Evolutionary conservation across 2,888 invertebrate genomes (phyloP).

Genomic region (Galerucella pusilla): DNA sequence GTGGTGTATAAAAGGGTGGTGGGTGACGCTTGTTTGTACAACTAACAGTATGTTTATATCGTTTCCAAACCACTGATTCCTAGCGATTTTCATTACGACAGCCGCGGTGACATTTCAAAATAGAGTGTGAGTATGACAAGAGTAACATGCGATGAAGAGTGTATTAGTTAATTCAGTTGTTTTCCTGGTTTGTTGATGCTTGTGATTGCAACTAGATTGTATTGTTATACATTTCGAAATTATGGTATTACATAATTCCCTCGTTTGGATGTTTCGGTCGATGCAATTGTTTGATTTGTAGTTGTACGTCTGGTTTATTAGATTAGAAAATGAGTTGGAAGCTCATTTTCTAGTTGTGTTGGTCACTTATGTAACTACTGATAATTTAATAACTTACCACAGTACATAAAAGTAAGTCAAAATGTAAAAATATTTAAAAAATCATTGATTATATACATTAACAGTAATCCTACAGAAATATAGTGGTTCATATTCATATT

Average conservation of each 20-base stretch:
- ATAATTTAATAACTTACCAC: too few relatives aligned
- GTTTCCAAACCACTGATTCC: slow-evolving; percentile 39
- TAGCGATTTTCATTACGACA: not conserved
- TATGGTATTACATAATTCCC: not conserved
- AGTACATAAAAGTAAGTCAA: too few relatives aligned
- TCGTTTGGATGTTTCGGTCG: not conserved
- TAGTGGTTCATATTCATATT: too few relatives aligned
- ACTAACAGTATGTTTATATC: slow-evolving; percentile 35
- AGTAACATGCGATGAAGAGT: slow-evolving; percentile 11
- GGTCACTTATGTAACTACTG: not conserved
- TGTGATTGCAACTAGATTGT: slow-evolving; percentile 14
- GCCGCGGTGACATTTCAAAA: not conserved
- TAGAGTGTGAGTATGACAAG: slow-evolving; percentile 10
- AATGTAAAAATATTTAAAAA: too few relatives aligned
- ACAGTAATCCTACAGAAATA: too few relatives aligned
- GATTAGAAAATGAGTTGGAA: not conserved
- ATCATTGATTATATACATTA: too few relatives aligned
- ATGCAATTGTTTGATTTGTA: not conserved
- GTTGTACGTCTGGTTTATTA: not conserved
- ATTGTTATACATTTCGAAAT: slow-evolving; percentile 8
- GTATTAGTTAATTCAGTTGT: slow-evolving; percentile 13
- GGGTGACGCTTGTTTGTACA: slow-evolving; percentile 51
- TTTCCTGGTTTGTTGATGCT: slow-evolving; percentile 15
- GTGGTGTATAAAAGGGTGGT: slow-evolving; percentile 48
- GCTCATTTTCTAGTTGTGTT: not conserved